Percentiles rank a stretch among this genome's conserved stretches.
These are phyloP conservation scores for Drosophila ezoana DNA, from an alignment of 2,888 invertebrate genomes.

Conservation along the genomic window DNA sequence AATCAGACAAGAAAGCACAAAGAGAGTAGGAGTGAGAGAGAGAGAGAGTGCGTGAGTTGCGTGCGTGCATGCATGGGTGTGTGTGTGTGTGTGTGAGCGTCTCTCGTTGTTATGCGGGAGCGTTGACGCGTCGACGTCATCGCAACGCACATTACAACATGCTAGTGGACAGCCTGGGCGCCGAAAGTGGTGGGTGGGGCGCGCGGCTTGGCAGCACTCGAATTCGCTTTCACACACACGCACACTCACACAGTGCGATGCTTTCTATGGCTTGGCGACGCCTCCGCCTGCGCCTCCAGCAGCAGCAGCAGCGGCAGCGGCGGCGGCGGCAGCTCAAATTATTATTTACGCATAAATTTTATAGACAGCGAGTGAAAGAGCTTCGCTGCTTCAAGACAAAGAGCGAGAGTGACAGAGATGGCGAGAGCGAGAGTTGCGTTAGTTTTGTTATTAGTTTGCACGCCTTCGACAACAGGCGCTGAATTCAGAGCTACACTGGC, in stretches of 20 bases:
- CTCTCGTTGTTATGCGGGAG: conserved; percentile 66
- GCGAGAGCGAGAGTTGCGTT: conserved; percentile 37
- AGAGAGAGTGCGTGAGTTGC: conserved; percentile 42
- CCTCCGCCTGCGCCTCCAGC: conserved; percentile 24
- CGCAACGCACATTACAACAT: conserved; percentile 73
- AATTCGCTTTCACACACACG: conserved; percentile 60
- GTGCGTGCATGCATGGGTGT: conserved; percentile 12
- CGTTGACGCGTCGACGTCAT: conserved; percentile 62
- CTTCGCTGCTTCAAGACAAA: conserved; percentile 4
- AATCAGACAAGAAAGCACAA: conserved; percentile 36
- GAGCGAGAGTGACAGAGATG: conserved; percentile 21
- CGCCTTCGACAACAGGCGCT: background rate
- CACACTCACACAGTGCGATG: conserved; percentile 44
- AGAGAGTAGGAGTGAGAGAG: background rate
- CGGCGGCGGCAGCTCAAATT: conserved; percentile 44
- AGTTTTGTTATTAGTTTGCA: conserved; percentile 41
- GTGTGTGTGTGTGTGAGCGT: conserved; percentile 20
- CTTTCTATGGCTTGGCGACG: conserved; percentile 72
- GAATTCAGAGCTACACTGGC: conserved; percentile 22
- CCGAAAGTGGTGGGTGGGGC: background rate
- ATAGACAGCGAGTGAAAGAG: conserved; percentile 49
- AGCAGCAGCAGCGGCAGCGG: conserved; percentile 14
- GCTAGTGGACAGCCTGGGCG: conserved; percentile 11
- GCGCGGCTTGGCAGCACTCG: conserved; percentile 30
- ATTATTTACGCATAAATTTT: conserved; percentile 67